Conservation (phyloP, 1,140 invertebrate species). For the Cryptotermes secundus region DNA sequence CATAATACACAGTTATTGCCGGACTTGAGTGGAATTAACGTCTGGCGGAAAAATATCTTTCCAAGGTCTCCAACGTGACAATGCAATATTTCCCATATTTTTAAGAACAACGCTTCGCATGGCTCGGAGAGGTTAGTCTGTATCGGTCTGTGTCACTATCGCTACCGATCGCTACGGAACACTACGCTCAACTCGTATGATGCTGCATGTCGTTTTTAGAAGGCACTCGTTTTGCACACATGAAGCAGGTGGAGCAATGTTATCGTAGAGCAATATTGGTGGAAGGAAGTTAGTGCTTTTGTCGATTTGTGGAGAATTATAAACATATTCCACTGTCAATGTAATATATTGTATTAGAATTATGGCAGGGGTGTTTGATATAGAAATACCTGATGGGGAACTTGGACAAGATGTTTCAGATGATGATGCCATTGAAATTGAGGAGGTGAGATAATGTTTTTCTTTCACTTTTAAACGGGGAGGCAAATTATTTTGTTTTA, state of each 20-base stretch:
- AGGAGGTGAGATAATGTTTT: conserved; percentile 61
- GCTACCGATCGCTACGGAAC: too few species aligned
- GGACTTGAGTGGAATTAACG: neutral
- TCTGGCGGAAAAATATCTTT: neutral
- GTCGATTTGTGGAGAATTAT: neutral
- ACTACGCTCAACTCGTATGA: neutral
- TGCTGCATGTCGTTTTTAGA: neutral
- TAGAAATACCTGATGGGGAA: conserved; percentile 79
- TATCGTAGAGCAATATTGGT: conserved; percentile 16
- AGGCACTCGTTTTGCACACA: conserved; percentile 26
- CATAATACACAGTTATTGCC: neutral
- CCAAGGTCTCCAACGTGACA: neutral
- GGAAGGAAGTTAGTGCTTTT: neutral
- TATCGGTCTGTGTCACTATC: neutral
- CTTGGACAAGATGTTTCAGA: conserved; percentile 72
- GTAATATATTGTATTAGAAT: conserved; percentile 41
- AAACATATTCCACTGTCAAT: neutral
- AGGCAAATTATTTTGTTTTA: neutral
- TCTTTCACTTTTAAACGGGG: conserved; percentile 2
- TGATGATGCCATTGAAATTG: conserved; percentile 76
- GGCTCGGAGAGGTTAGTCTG: neutral
- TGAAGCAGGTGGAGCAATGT: conserved; percentile 32
- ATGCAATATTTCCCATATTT: neutral
- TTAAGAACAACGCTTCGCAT: neutral
- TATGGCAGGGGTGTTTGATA: conserved; percentile 81